These are phyloP conservation scores for Lepidocyrtoides sp. DNA, from an alignment of 2,888 invertebrate genomes.

Conservation along the genomic window DNA sequence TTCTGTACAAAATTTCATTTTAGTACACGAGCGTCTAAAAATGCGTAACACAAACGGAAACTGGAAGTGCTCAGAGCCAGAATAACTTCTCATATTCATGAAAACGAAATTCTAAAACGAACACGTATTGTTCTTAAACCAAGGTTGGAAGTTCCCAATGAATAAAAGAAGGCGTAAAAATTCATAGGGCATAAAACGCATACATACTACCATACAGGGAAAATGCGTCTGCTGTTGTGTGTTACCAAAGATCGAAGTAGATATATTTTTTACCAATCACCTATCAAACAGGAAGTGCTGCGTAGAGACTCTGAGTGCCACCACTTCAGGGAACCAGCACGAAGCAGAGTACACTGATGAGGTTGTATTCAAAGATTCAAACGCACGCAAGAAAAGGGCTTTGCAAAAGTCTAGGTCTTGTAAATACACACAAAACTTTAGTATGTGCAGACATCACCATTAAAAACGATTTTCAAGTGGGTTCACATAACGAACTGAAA, in stretches of 20 bases:
- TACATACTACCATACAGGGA: neutral
- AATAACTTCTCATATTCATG: slow-evolving; percentile 39
- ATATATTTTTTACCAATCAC: neutral
- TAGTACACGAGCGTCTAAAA: neutral
- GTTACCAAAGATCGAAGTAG: no score
- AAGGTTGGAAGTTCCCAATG: no score
- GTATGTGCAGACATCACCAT: neutral
- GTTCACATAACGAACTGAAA: neutral
- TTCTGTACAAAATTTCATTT: no score
- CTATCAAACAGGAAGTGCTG: slow-evolving; percentile 61
- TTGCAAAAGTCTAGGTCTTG: no score
- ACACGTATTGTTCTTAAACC: slow-evolving; percentile 40
- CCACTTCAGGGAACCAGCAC: slow-evolving; percentile 17
- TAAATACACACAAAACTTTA: no score
- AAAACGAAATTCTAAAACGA: neutral
- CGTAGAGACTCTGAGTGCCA: slow-evolving; percentile 32
- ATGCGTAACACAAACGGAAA: neutral
- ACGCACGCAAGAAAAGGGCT: neutral
- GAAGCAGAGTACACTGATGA: slow-evolving; percentile 40
- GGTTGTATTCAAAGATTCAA: slow-evolving; percentile 41
- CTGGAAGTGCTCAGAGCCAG: neutral
- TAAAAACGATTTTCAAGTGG: slow-evolving; percentile 39
- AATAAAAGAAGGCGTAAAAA: neutral
- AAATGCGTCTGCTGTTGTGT: no score
- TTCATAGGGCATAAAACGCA: neutral